A percentile compares a stretch with the other conserved stretches of the same genome.
phyloP scores from a whole-genome alignment of 1,140 invertebrate species.

The Camponotus floridanus region DNA sequence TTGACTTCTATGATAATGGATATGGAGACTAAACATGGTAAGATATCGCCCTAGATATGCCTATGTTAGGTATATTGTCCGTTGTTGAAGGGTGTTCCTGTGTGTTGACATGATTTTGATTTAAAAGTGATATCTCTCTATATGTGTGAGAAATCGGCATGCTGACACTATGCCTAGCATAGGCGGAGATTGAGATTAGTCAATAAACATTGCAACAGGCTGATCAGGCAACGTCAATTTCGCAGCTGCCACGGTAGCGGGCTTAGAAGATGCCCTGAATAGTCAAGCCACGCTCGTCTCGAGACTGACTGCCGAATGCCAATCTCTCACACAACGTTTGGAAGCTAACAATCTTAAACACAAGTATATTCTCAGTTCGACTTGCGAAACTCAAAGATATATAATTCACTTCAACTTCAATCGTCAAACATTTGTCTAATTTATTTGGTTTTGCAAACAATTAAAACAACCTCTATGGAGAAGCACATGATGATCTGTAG shows the following conservation, averaged over 20 bases:
- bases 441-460: constrained; percentile 17
- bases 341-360: constrained; percentile 93
- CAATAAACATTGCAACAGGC: constrained; percentile 72
- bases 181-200: constrained; percentile 79
- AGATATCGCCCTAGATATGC: constrained; percentile 80
- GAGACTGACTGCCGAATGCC: constrained; percentile 94
- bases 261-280: constrained; percentile 94
- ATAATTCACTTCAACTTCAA: constrained; percentile 26
- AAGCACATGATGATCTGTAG: neutral
- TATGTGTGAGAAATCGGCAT: constrained; percentile 85
- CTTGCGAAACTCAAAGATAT: neutral
- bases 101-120: constrained; percentile 36
- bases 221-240: constrained; percentile 84
- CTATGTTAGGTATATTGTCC: constrained; percentile 85
- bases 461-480: neutral
- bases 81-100: constrained; percentile 59
- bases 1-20: constrained; percentile 90
- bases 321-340: constrained; percentile 93
- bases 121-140: constrained; percentile 48
- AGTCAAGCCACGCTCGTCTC: constrained; percentile 95
- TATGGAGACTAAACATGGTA: constrained; percentile 94
- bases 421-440: neutral
- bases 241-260: constrained; percentile 93
- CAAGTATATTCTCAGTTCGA: constrained; percentile 89
- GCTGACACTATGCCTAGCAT: constrained; percentile 84